Evolutionary conservation across 2,113 vertebrate genomes (phyloP), one percentile per base, ranked within the genome.

Genomic region (Harpagus bidentatus): DNA sequence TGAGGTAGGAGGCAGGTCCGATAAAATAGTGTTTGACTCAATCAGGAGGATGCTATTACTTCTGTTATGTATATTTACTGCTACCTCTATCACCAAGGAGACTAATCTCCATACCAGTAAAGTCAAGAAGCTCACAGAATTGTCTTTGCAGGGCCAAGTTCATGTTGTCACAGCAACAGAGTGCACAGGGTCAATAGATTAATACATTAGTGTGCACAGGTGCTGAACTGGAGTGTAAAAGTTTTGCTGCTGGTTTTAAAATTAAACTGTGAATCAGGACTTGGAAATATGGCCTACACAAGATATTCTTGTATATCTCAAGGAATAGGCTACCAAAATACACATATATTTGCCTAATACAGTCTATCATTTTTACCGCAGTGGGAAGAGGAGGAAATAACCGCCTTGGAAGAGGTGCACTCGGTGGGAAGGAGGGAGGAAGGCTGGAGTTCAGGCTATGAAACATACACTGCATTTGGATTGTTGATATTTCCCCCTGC

Each of bases 81-180:
- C 96, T 96, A 87, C 94, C 65, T 98, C 96, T 67, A 89, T 98
- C 98, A 97, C 97, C 97, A 98, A 96, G 98, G 98, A 98, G 93
- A 98, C 91, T 96, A 96, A 98, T 97, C 96, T 96, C 88, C 96
- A 96, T 87, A 90, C 96, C 90, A 96, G 81, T n/a, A 84, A 91
- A 97, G 96, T 94, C 96, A 96, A 98, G 98, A 96, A 97, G 95
- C 93, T 96, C 87, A 40, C 36, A 50, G 83, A 42, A 96, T 96
- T 97, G 96, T 97, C 97, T 97, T 92, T 88, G 84, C 88, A 95
- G 82, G 95, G 91, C 93, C 83, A 96, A 97, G 96, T 95, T 97
- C 95, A 76, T 92, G 96, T 97, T 98, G 97, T 98, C 97, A 98
- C 97, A 98, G 98, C 96, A 98, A 97, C 97, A 86, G 95, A 95